These are phyloP conservation scores for Xanthia icteritia DNA, from an alignment of 2,888 invertebrate genomes.

Conservation along the genomic window DNA sequence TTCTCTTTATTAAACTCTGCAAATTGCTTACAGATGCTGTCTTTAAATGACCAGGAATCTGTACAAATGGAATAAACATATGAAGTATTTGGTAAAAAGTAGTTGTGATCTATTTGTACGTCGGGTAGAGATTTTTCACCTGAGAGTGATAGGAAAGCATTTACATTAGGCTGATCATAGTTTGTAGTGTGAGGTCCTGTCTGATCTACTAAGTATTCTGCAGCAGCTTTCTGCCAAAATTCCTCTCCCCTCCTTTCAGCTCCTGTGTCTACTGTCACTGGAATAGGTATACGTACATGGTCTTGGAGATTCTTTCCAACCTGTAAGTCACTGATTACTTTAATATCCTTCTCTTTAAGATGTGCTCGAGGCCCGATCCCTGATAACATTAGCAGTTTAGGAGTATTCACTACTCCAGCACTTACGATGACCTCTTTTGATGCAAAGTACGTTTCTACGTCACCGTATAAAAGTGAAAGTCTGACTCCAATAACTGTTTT, in stretches of 20 bases:
- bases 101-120: conserved; percentile 86
- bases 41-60: conserved; percentile 77
- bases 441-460: conserved; percentile 74
- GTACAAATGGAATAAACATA: conserved; percentile 80
- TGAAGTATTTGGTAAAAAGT: conserved; percentile 83
- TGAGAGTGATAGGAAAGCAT: conserved; percentile 83
- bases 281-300: conserved; percentile 85
- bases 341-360: conserved; percentile 76
- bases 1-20: conserved; percentile 79
- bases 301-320: conserved; percentile 88
- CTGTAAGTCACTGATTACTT: conserved; percentile 78
- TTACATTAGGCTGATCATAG: conserved; percentile 85
- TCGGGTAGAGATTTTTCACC: conserved; percentile 80
- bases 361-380: conserved; percentile 82
- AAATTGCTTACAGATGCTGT: conserved; percentile 83
- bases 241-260: conserved; percentile 75
- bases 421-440: conserved; percentile 83
- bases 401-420: conserved; percentile 83
- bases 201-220: conserved; percentile 83
- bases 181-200: conserved; percentile 84
- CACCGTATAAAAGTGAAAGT: conserved; percentile 74
- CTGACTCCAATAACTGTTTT: conserved; percentile 77
- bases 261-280: conserved; percentile 81
- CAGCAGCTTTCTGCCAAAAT: conserved; percentile 82
- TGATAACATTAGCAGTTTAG: conserved; percentile 82